Evolutionary conservation across 2,888 invertebrate genomes (phyloP).

Genomic region (Alloplasta piceator): DNA sequence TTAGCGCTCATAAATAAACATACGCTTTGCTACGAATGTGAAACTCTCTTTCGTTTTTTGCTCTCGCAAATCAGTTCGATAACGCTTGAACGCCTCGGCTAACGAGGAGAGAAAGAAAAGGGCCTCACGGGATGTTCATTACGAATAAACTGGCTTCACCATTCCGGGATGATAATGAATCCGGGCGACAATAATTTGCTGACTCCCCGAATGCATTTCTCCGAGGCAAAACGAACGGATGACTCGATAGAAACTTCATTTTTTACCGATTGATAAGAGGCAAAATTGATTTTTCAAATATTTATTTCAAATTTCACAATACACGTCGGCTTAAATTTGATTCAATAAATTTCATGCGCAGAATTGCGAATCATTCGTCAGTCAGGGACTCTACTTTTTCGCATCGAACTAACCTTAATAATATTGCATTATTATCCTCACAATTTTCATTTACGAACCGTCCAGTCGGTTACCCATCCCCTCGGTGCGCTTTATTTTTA

Average conservation of each 20-base stretch:
- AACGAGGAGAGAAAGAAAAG: slow-evolving; percentile 63
- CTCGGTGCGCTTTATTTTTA: slow-evolving; percentile 68
- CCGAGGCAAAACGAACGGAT: slow-evolving; percentile 67
- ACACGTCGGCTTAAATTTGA: too few relatives aligned
- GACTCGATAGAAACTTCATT: too few relatives aligned
- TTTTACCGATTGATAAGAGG: too few relatives aligned
- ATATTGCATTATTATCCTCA: slow-evolving; percentile 71
- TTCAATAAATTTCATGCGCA: too few relatives aligned
- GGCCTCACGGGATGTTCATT: slow-evolving; percentile 69
- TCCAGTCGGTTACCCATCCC: slow-evolving; percentile 30
- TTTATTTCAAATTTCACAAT: too few relatives aligned
- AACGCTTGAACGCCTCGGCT: slow-evolving; percentile 56
- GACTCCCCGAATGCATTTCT: slow-evolving; percentile 66
- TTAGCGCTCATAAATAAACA: slow-evolving; percentile 48
- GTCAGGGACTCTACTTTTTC: too few relatives aligned
- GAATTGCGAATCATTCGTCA: too few relatives aligned
- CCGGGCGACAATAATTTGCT: slow-evolving; percentile 63
- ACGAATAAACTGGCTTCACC: slow-evolving; percentile 71
- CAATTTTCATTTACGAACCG: slow-evolving; percentile 21
- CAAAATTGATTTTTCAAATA: too few relatives aligned
- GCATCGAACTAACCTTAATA: slow-evolving; percentile 65
- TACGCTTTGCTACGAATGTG: slow-evolving; percentile 22
- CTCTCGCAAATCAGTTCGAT: slow-evolving; percentile 29
- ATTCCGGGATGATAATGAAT: slow-evolving; percentile 74
- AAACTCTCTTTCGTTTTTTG: background rate